Percentiles rank a stretch among this genome's conserved stretches.
Conservation (phyloP, 2,888 invertebrate species). For the Lordiphosa fenestrarum region DNA sequence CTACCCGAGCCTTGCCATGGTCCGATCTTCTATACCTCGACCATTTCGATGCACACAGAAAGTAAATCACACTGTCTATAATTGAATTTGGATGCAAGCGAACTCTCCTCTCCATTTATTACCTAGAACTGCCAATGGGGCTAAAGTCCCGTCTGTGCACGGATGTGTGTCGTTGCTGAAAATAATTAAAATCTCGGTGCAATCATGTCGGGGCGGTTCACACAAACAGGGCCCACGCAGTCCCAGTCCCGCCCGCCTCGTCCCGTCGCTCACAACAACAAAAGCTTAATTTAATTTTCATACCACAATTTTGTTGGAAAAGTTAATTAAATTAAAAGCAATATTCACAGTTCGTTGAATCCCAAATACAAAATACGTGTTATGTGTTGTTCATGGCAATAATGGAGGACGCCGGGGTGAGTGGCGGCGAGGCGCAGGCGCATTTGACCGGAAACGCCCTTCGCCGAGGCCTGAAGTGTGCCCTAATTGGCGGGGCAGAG, state of each 20-base stretch:
- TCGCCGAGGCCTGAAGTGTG: neutral
- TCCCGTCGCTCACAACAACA: slow-evolving; percentile 3
- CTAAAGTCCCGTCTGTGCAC: too few species aligned
- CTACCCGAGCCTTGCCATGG: too few species aligned
- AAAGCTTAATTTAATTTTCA: slow-evolving; percentile 47
- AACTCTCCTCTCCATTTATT: too few species aligned
- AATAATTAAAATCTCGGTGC: slow-evolving; percentile 12
- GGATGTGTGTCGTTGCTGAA: neutral
- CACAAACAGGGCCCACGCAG: neutral
- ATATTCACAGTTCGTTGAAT: slow-evolving; percentile 65
- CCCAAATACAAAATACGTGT: slow-evolving; percentile 52
- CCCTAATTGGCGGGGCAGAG: slow-evolving; percentile 5
- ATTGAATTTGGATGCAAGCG: too few species aligned
- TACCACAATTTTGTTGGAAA: slow-evolving; percentile 41
- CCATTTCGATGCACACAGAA: too few species aligned
- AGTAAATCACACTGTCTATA: too few species aligned
- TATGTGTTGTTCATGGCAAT: slow-evolving; percentile 23
- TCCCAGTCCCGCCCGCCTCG: neutral
- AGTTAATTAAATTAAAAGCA: slow-evolving; percentile 67
- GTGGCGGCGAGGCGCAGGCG: slow-evolving; percentile 17
- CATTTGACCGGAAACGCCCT: slow-evolving; percentile 16
- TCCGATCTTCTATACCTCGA: too few species aligned
- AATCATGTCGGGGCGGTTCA: neutral
- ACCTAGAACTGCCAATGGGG: too few species aligned
- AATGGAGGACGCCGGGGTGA: neutral